phyloP scores from a whole-genome alignment of 2,113 vertebrate genomes.

The Coracopsis vasa region DNA sequence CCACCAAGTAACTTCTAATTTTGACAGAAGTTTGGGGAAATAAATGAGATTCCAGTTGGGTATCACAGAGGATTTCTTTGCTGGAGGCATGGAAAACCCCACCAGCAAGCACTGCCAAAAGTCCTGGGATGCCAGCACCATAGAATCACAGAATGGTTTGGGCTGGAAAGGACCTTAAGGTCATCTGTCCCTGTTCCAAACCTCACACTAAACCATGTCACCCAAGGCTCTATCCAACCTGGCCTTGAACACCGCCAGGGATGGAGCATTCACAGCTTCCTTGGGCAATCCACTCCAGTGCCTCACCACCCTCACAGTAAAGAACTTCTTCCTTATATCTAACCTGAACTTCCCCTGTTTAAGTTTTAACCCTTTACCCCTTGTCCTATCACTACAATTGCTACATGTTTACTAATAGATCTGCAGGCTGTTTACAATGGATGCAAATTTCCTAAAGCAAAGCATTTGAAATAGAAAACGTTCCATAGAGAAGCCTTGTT shows the following conservation, averaged over 20 bases:
- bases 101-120: fast-evolving
- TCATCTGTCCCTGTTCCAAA: background rate
- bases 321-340: too few relatives aligned
- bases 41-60: background rate
- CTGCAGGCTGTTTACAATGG: background rate
- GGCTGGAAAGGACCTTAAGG: background rate
- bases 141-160: background rate
- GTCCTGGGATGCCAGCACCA: background rate
- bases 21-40: background rate
- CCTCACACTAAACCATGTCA: background rate
- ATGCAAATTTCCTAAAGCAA: background rate
- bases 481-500: background rate
- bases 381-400: too few relatives aligned
- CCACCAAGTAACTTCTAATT: background rate
- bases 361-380: too few relatives aligned
- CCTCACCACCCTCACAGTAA: too few relatives aligned
- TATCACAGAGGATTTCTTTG: background rate
- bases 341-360: too few relatives aligned
- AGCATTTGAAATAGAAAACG: background rate
- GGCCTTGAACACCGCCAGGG: background rate
- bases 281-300: background rate
- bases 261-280: background rate
- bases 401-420: background rate
- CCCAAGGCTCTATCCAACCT: background rate
- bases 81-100: background rate